Percentiles rank a stretch among this genome's conserved stretches.
Conservation (phyloP, 2,113 vertebrate genomes). For the Galemys pyrenaicus region DNA sequence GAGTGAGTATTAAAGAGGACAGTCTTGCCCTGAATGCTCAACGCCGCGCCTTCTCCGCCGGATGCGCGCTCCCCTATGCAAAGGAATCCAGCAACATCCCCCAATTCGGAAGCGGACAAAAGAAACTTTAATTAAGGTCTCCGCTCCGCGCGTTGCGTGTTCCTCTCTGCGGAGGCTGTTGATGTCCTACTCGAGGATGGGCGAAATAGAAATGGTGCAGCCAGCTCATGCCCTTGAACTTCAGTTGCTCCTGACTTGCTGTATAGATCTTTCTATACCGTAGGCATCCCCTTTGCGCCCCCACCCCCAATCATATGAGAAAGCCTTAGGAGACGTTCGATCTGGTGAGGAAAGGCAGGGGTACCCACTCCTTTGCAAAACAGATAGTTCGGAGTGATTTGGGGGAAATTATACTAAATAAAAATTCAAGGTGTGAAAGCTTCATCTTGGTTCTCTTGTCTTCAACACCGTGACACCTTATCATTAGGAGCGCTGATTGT, state of each 20-base stretch:
- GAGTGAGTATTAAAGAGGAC: slow-evolving; percentile 60
- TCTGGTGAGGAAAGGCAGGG: slow-evolving; percentile 43
- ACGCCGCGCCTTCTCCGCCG: slow-evolving; percentile 68
- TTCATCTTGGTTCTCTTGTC: slow-evolving; percentile 81
- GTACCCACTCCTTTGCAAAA: slow-evolving; percentile 53
- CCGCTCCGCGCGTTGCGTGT: slow-evolving; percentile 70
- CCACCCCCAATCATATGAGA: slow-evolving; percentile 51
- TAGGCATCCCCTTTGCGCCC: not conserved
- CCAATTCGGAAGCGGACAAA: slow-evolving; percentile 75
- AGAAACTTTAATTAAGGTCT: slow-evolving; percentile 83
- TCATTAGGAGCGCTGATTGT: slow-evolving; percentile 84
- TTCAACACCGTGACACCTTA: slow-evolving; percentile 85
- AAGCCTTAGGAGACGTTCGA: slow-evolving; percentile 77
- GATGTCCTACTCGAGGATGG: slow-evolving; percentile 77
- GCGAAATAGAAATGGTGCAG: slow-evolving; percentile 79
- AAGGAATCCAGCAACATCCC: slow-evolving; percentile 73
- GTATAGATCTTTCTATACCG: slow-evolving; percentile 81
- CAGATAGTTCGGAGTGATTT: slow-evolving; percentile 74
- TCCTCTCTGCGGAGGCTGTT: slow-evolving; percentile 75
- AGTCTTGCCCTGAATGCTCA: slow-evolving; percentile 66
- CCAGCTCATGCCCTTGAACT: slow-evolving; percentile 83
- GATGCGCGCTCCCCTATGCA: slow-evolving; percentile 71
- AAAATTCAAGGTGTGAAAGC: slow-evolving; percentile 83
- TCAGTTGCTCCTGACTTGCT: slow-evolving; percentile 83
- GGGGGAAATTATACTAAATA: slow-evolving; percentile 76